Evolutionary conservation across 2,113 vertebrate species (phyloP).

Genomic region (Orycteropus afer): DNA sequence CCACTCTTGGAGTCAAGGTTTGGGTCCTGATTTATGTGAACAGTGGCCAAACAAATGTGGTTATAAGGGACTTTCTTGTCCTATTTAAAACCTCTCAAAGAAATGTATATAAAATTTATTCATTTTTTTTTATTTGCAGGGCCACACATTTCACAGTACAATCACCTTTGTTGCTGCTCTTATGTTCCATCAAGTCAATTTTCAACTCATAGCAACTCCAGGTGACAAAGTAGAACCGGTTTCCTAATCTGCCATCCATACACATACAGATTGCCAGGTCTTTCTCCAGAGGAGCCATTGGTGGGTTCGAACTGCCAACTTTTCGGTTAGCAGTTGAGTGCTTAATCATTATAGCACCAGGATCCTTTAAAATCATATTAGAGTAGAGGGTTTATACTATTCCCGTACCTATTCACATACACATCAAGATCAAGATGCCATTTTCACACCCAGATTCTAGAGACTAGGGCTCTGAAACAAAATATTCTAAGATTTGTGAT

Average conservation of each 20-base stretch:
- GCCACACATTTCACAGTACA: constrained; percentile 13
- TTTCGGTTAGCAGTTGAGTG: neutral
- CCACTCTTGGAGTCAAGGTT: neutral
- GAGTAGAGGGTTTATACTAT: neutral
- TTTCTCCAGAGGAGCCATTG: too few relatives aligned
- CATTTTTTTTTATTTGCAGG: constrained; percentile 55
- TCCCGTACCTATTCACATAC: constrained; percentile 8
- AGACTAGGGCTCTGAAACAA: constrained; percentile 15
- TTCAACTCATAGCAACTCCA: too few relatives aligned
- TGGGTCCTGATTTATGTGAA: neutral
- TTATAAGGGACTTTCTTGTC: neutral
- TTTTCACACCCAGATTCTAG: constrained; percentile 34
- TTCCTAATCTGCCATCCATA: too few relatives aligned
- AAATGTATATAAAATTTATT: neutral
- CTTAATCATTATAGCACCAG: neutral
- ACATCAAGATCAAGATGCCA: constrained; percentile 44
- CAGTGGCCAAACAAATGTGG: neutral
- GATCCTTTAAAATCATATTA: neutral
- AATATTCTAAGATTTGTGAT: constrained; percentile 57
- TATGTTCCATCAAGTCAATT: too few relatives aligned
- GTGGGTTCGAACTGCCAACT: too few relatives aligned
- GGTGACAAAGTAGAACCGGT: too few relatives aligned
- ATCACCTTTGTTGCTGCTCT: too few relatives aligned
- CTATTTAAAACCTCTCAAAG: neutral
- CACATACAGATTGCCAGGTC: too few relatives aligned